Percentiles rank a stretch among this genome's conserved stretches.
Evolutionary conservation across 1,140 invertebrate genomes (phyloP).

Genomic region (Aphelenchoides fujianensis): DNA sequence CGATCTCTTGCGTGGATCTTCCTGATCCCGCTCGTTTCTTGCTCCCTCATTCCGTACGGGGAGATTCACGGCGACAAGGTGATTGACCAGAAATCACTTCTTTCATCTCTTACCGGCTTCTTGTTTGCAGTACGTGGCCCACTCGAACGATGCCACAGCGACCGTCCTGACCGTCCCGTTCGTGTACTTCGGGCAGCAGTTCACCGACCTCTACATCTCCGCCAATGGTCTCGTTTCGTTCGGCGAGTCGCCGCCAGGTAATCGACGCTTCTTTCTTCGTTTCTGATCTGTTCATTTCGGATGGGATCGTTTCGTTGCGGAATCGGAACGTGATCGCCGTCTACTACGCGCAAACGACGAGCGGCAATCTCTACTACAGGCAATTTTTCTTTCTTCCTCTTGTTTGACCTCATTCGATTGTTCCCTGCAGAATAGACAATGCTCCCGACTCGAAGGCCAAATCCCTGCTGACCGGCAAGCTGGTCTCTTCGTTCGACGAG

Average conservation of each 20-base stretch:
- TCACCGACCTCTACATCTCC: slow-evolving; percentile 16
- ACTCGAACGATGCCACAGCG: not conserved
- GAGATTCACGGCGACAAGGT: slow-evolving; percentile 6
- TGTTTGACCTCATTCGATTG: not conserved
- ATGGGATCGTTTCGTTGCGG: not conserved
- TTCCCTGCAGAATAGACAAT: not conserved
- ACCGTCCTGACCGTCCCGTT: slow-evolving; percentile 18
- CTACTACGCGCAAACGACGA: slow-evolving; percentile 14
- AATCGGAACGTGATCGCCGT: slow-evolving; percentile 20
- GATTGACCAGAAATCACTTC: not conserved
- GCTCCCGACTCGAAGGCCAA: not conserved
- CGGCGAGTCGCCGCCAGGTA: slow-evolving; percentile 2
- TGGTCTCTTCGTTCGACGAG: slow-evolving; percentile 3
- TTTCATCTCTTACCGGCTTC: not conserved
- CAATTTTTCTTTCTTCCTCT: slow-evolving; percentile 3
- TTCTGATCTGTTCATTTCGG: not conserved
- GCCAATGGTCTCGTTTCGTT: slow-evolving; percentile 20
- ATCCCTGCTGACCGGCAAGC: not conserved
- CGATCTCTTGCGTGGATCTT: slow-evolving; percentile 2
- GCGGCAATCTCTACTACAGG: slow-evolving; percentile 23
- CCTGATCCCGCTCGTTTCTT: not conserved
- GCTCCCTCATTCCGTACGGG: slow-evolving; percentile 14
- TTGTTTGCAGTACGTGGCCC: slow-evolving; percentile 6
- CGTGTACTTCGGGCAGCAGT: not conserved
- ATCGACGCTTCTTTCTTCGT: not conserved